Evolutionary conservation across 2,888 invertebrate species (phyloP).

Genomic region (Epinotia bilunana): DNA sequence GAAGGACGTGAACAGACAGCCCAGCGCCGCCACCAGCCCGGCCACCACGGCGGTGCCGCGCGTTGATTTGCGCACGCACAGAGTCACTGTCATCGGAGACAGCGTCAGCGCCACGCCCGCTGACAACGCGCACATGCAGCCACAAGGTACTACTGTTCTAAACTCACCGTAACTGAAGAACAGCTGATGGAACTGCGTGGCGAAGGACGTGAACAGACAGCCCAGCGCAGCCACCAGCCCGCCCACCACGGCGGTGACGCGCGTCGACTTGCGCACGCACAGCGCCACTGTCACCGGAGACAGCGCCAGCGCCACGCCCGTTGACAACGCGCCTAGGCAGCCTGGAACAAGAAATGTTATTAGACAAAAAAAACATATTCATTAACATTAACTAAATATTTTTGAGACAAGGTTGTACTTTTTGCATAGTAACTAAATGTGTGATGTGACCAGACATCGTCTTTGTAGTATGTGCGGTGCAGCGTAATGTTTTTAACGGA

Average conservation of each 20-base stretch:
- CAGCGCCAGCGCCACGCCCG: conserved; percentile 90
- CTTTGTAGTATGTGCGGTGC: too few species aligned
- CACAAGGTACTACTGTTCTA: conserved; percentile 56
- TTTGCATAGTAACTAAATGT: too few species aligned
- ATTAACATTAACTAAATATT: too few species aligned
- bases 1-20: conserved; percentile 95
- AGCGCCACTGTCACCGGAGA: conserved; percentile 94
- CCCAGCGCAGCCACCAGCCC: conserved; percentile 94
- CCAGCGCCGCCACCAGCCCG: conserved; percentile 92
- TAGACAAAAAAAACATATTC: background rate
- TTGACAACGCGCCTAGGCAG: conserved; percentile 92
- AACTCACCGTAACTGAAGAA: conserved; percentile 90
- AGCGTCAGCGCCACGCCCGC: conserved; percentile 92
- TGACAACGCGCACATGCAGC: conserved; percentile 92
- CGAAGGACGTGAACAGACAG: conserved; percentile 95
- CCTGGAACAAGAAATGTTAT: conserved; percentile 86
- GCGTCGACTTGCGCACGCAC: conserved; percentile 93
- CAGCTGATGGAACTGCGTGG: conserved; percentile 94
- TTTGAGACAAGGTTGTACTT: too few species aligned
- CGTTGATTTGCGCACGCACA: conserved; percentile 94
- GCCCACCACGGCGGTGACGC: conserved; percentile 94
- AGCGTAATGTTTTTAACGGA: too few species aligned
- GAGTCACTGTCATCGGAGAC: conserved; percentile 70
- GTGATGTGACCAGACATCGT: too few species aligned
- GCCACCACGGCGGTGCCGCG: conserved; percentile 94